phyloP scores from a whole-genome alignment of 2,888 invertebrate genomes.

The Athalia circularis region DNA sequence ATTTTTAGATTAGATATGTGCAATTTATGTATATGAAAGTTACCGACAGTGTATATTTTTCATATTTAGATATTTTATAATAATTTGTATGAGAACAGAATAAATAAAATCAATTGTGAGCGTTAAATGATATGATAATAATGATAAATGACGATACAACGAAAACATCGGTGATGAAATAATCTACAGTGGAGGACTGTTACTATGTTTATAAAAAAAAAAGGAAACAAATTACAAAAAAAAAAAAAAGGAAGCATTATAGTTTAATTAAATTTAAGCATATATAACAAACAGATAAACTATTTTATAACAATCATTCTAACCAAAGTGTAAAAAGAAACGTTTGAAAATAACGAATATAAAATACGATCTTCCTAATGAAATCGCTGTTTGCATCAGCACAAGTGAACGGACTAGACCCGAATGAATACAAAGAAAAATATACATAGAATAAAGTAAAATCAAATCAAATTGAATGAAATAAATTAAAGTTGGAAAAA shows the following conservation, averaged over 20 bases:
- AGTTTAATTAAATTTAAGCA: slow-evolving; percentile 36
- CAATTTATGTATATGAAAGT: slow-evolving; percentile 71
- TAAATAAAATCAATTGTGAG: slow-evolving; percentile 49
- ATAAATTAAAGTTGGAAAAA: background rate
- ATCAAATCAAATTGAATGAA: background rate
- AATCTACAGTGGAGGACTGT: slow-evolving; percentile 49
- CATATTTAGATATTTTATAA: slow-evolving; percentile 55
- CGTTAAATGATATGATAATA: slow-evolving; percentile 11
- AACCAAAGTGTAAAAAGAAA: slow-evolving; percentile 65
- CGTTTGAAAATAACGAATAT: slow-evolving; percentile 50
- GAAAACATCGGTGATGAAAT: background rate
- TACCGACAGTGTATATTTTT: slow-evolving; percentile 72
- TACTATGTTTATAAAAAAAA: slow-evolving; percentile 50
- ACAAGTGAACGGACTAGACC: slow-evolving; percentile 52
- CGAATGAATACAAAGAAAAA: background rate
- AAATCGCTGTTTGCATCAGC: slow-evolving; percentile 44
- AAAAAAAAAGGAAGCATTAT: slow-evolving; percentile 10
- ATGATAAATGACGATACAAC: background rate
- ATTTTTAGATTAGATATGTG: slow-evolving; percentile 62
- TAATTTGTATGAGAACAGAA: slow-evolving; percentile 42
- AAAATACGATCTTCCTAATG: slow-evolving; percentile 42
- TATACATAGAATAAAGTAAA: background rate
- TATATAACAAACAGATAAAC: slow-evolving; percentile 28
- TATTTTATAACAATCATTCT: slow-evolving; percentile 57
- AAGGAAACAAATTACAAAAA: slow-evolving; percentile 23